Conservation (phyloP, 2,888 invertebrate genomes). For the Digitonthophagus gazella region DNA sequence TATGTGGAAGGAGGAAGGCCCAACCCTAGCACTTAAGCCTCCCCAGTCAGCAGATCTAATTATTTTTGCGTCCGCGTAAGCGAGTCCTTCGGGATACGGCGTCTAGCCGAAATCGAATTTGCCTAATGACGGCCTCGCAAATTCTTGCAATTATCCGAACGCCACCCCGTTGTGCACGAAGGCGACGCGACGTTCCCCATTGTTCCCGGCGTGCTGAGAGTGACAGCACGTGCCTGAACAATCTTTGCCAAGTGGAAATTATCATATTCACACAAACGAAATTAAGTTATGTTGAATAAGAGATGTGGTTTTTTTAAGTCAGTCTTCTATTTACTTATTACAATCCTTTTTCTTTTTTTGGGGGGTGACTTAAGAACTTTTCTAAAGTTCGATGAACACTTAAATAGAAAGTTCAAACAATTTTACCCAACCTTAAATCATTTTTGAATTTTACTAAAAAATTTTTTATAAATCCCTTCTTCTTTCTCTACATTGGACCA, state of each 20-base stretch:
- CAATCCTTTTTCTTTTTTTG: too few species aligned
- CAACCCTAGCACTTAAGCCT: slow-evolving; percentile 15
- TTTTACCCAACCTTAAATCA: not conserved
- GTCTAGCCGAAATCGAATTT: slow-evolving; percentile 23
- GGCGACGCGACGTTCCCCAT: not conserved
- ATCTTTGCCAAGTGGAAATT: not conserved
- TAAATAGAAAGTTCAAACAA: too few species aligned
- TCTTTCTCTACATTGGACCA: too few species aligned
- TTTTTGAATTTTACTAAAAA: not conserved
- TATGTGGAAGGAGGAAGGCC: slow-evolving; percentile 2
- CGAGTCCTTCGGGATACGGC: slow-evolving; percentile 15
- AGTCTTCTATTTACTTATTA: too few species aligned
- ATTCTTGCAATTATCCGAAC: slow-evolving; percentile 13
- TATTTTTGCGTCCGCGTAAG: slow-evolving; percentile 20
- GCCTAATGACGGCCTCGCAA: slow-evolving; percentile 21
- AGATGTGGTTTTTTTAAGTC: too few species aligned
- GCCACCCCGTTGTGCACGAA: slow-evolving; percentile 4
- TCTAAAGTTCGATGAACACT: too few species aligned
- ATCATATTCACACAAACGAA: not conserved
- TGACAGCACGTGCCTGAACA: not conserved
- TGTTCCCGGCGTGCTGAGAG: not conserved
- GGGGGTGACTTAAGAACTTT: too few species aligned
- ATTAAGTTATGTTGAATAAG: too few species aligned
- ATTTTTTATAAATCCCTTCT: not conserved
- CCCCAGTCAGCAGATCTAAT: slow-evolving; percentile 21